These are phyloP conservation scores for Spizella passerina DNA, from an alignment of 2,797 vertebrate species.

Conservation along the genomic window DNA sequence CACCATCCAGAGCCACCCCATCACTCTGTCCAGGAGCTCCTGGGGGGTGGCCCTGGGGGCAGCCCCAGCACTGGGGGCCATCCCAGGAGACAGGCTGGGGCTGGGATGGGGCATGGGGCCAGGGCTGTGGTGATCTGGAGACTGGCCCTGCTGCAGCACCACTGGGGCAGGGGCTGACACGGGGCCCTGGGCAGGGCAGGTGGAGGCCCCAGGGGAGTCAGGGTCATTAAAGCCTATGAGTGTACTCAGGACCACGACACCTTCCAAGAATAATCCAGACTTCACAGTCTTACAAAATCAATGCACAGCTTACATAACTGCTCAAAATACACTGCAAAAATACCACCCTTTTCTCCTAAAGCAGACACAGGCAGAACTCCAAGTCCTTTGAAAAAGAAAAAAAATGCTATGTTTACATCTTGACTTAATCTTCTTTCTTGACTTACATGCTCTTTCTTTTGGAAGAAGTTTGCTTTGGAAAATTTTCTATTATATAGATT, in stretches of 20 bases:
- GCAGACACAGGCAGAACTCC: background rate
- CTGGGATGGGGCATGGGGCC: too few relatives aligned
- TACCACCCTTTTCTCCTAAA: background rate
- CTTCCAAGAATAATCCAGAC: background rate
- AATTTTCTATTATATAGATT: background rate
- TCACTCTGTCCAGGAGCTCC: background rate
- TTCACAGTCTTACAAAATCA: background rate
- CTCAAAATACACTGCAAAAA: background rate
- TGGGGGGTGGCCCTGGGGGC: background rate
- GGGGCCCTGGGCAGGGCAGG: background rate
- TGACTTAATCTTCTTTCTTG: background rate
- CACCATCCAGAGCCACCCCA: background rate
- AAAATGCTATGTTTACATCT: background rate
- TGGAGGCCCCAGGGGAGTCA: background rate
- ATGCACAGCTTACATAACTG: background rate
- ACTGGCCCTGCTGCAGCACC: fast-evolving
- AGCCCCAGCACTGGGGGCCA: background rate
- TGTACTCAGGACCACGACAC: background rate
- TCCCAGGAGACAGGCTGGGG: background rate
- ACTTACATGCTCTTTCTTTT: background rate
- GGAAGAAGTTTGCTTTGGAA: background rate
- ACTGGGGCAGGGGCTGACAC: background rate
- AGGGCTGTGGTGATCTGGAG: background rate
- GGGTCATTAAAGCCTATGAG: background rate
- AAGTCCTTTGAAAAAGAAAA: background rate